These are phyloP conservation scores for Poliocrania exsul DNA, from an alignment of 2,797 vertebrate species.

Conservation along the genomic window DNA sequence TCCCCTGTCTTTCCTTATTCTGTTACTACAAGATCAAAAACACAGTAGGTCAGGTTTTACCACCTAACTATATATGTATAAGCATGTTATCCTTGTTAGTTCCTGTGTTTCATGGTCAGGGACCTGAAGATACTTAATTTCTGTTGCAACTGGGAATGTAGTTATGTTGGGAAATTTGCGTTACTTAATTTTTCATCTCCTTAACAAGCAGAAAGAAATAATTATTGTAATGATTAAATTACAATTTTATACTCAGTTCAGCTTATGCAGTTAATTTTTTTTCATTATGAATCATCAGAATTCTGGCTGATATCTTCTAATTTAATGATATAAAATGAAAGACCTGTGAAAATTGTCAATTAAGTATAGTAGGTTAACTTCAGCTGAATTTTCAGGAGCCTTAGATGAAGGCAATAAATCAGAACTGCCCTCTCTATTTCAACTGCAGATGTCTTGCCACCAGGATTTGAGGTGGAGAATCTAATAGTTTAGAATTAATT, in stretches of 20 bases:
- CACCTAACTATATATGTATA: background rate
- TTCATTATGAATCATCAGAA: background rate
- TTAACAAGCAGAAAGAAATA: background rate
- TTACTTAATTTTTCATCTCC: background rate
- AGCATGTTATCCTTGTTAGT: background rate
- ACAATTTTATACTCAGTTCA: background rate
- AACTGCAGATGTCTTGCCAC: background rate
- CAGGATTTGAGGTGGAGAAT: background rate
- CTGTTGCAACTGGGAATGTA: background rate
- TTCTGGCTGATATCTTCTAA: background rate
- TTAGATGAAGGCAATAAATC: background rate
- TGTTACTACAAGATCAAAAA: background rate
- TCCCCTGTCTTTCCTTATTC: background rate
- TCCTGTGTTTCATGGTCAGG: background rate
- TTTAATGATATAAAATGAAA: background rate
- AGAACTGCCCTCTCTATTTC: background rate
- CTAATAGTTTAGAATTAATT: background rate
- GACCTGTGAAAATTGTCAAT: background rate
- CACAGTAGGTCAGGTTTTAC: background rate
- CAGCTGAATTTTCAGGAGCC: background rate
- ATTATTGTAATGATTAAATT: background rate
- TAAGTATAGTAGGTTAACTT: background rate
- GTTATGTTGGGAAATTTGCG: background rate
- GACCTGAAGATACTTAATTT: background rate
- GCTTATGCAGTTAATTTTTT: background rate